Conservation (phyloP, 2,888 invertebrate species). For the Dolichopus griseipennis region DNA sequence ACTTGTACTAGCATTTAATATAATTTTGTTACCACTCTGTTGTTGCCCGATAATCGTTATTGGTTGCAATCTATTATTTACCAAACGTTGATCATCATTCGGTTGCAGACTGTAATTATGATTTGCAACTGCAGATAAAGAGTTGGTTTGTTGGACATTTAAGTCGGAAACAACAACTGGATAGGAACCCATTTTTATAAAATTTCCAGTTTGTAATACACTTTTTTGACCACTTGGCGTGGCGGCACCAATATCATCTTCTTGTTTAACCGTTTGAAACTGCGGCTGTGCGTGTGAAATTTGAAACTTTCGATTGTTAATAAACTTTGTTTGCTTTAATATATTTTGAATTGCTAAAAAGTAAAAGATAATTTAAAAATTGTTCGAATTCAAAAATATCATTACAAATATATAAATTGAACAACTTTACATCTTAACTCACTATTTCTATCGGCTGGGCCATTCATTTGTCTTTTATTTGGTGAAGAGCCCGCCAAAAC, state of each 20-base stretch:
- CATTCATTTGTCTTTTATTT: conserved; percentile 34
- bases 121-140: conserved; percentile 36
- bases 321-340: conserved; percentile 20
- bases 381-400: neutral
- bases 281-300: conserved; percentile 31
- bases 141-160: conserved; percentile 27
- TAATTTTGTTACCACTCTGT: conserved; percentile 36
- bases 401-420: no score
- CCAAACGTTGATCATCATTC: conserved; percentile 24
- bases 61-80: conserved; percentile 26
- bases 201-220: conserved; percentile 32
- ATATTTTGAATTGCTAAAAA: conserved; percentile 33
- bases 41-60: conserved; percentile 35
- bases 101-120: conserved; percentile 43
- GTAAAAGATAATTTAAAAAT: conserved; percentile 12
- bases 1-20: conserved; percentile 31
- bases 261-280: conserved; percentile 30
- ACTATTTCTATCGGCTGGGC: conserved; percentile 33
- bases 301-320: conserved; percentile 32
- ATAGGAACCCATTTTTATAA: conserved; percentile 38
- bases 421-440: conserved; percentile 17
- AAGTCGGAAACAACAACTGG: conserved; percentile 39
- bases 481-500: conserved; percentile 19
- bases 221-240: conserved; percentile 22
- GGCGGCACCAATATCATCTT: conserved; percentile 29